Conservation (phyloP, 1,140 invertebrate genomes). For the Vanessa tameamea region DNA sequence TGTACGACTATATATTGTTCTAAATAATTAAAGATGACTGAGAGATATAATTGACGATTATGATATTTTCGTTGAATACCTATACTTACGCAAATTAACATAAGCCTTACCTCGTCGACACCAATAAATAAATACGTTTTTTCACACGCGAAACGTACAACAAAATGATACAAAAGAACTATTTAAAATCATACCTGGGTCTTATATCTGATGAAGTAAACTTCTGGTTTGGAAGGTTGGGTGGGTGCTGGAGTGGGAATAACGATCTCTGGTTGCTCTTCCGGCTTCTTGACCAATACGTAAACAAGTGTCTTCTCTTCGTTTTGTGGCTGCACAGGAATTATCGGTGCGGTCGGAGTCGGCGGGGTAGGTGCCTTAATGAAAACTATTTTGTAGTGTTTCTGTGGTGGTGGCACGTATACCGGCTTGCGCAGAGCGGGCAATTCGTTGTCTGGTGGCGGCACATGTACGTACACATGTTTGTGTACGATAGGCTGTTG, state of each 20-base stretch:
- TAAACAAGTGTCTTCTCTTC: slow-evolving; percentile 94
- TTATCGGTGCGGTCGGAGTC: slow-evolving; percentile 87
- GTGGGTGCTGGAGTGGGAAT: slow-evolving; percentile 89
- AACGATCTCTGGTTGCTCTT: slow-evolving; percentile 88
- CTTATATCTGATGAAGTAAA: slow-evolving; percentile 94
- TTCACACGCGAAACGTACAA: neutral
- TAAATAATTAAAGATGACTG: no score
- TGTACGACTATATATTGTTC: no score
- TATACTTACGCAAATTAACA: no score
- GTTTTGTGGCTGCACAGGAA: slow-evolving; percentile 88
- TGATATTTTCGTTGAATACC: no score
- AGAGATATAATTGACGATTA: no score
- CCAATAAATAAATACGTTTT: neutral
- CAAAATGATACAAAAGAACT: neutral
- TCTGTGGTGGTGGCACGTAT: slow-evolving; percentile 87
- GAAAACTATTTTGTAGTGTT: slow-evolving; percentile 94
- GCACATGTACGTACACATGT: slow-evolving; percentile 92
- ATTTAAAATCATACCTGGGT: slow-evolving; percentile 83
- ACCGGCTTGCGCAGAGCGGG: slow-evolving; percentile 84
- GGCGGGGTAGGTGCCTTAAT: slow-evolving; percentile 92
- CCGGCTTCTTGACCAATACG: slow-evolving; percentile 93
- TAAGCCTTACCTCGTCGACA: no score
- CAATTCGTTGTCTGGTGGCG: slow-evolving; percentile 90
- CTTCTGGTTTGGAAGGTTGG: slow-evolving; percentile 91
- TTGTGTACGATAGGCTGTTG: slow-evolving; percentile 90